These are phyloP conservation scores for Gryllus bimaculatus DNA, from an alignment of 1,140 invertebrate genomes.

Conservation along the genomic window DNA sequence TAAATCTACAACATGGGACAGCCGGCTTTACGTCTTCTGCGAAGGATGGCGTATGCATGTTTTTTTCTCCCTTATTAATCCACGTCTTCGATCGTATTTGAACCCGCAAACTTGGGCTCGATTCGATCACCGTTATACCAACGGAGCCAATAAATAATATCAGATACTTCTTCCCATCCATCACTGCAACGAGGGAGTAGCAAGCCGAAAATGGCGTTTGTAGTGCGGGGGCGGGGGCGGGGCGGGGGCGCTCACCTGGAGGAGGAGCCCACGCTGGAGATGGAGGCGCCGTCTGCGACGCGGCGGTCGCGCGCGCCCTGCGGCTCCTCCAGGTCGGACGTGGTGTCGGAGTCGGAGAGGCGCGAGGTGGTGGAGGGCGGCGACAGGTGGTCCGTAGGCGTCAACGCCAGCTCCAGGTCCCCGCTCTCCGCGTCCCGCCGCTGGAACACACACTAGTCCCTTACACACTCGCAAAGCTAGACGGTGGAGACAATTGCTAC, in stretches of 20 bases:
- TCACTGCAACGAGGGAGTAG: too few relatives aligned
- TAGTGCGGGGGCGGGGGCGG: too few relatives aligned
- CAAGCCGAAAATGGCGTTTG: too few relatives aligned
- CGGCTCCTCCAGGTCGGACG: conserved; percentile 74
- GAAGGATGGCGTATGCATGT: neutral
- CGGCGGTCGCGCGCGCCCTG: conserved; percentile 47
- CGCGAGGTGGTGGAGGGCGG: conserved; percentile 79
- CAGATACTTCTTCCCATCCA: too few relatives aligned
- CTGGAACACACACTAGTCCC: neutral
- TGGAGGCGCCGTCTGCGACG: conserved; percentile 63
- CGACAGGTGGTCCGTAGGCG: conserved; percentile 78
- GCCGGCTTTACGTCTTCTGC: neutral
- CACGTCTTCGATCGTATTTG: neutral
- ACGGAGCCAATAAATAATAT: too few relatives aligned
- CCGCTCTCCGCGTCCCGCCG: conserved; percentile 28
- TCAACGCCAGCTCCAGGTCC: conserved; percentile 37
- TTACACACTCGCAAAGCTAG: too few relatives aligned
- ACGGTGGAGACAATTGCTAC: too few relatives aligned
- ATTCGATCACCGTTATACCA: too few relatives aligned
- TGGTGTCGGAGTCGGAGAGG: conserved; percentile 86
- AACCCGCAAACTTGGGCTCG: too few relatives aligned
- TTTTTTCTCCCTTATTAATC: neutral
- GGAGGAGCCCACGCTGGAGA: conserved; percentile 81
- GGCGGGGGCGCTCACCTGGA: conserved; percentile 43
- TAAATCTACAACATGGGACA: too few relatives aligned